Conservation (phyloP, 2,113 vertebrate species). For the Brienomyrus longianalis region DNA sequence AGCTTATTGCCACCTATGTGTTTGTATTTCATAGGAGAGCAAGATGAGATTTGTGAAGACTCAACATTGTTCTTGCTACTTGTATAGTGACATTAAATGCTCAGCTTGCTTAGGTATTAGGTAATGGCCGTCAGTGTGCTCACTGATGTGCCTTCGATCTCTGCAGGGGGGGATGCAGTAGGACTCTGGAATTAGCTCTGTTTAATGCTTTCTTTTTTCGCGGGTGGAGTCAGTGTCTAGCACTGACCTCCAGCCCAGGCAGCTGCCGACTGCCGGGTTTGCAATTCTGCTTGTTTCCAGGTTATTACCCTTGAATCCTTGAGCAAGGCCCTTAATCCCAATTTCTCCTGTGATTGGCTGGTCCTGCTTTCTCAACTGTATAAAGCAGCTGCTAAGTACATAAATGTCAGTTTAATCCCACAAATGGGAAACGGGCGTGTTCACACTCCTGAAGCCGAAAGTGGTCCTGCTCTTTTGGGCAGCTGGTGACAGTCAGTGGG, state of each 20-base stretch:
- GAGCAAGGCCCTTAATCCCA: background rate
- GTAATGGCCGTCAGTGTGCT: background rate
- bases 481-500: background rate
- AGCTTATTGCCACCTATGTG: background rate
- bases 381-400: background rate
- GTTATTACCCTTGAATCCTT: background rate
- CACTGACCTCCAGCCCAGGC: background rate
- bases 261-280: background rate
- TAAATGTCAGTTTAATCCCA: background rate
- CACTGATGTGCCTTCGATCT: background rate
- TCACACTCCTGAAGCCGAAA: background rate
- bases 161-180: background rate
- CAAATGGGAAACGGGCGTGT: background rate
- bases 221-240: background rate
- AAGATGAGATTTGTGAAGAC: background rate
- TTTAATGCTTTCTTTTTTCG: background rate
- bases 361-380: background rate
- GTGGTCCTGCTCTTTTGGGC: background rate
- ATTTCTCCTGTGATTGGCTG: background rate
- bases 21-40: background rate
- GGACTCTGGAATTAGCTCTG: background rate
- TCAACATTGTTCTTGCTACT: background rate
- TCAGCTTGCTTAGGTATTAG: background rate
- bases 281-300: background rate
- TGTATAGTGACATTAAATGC: background rate